Evolutionary conservation across 2,113 vertebrate genomes (phyloP), one percentile per base, ranked within the genome.

Genomic region (Chrysemys picta): DNA sequence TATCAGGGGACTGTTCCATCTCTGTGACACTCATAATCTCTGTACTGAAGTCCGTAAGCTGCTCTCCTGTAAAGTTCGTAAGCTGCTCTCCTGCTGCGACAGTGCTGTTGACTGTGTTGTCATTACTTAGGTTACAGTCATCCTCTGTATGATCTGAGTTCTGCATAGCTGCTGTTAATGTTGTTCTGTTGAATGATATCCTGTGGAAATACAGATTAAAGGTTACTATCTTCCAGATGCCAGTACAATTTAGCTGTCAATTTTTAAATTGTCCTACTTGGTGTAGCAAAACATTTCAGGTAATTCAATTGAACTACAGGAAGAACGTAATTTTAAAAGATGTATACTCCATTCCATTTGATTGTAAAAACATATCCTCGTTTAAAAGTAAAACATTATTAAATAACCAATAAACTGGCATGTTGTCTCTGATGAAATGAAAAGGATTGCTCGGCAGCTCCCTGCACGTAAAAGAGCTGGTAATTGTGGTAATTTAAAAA

Each of bases 1-100:
- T 98, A 57, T 98, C 99, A 3, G 98, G 98, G 19, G 98, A 99
- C 24, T 99, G 98, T 31, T 99, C 98, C 98, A 98, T 98, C 96
- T 98, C 98, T 4, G 98, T 98, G 8, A 98, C 98, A 38, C 98
- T 98, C 98, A 98, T 98, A 81, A 98, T 98, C 89, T 99, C 98
- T 8, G 98, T 98, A 91, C 97, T 98, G 92, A 98, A 98, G 94
- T 98, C 98, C 95, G 98, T 92, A 2, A 96, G 27, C 50, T 97
- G 97, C n/a, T 98, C 98, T 4, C 86, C 95, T 17, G 89, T 42
- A 42, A 98, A 98, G 94, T 98, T 98, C 95, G 98, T 92, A 2
- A 96, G 27, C 50, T 97, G 97, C n/a, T 98, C 98, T 4, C 86
- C 95, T 17, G 89, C 42, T 10, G 91, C 47, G 82, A 97, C 97